phyloP scores from a whole-genome alignment of 1,140 invertebrate species.

The Saccostrea glomerata region DNA sequence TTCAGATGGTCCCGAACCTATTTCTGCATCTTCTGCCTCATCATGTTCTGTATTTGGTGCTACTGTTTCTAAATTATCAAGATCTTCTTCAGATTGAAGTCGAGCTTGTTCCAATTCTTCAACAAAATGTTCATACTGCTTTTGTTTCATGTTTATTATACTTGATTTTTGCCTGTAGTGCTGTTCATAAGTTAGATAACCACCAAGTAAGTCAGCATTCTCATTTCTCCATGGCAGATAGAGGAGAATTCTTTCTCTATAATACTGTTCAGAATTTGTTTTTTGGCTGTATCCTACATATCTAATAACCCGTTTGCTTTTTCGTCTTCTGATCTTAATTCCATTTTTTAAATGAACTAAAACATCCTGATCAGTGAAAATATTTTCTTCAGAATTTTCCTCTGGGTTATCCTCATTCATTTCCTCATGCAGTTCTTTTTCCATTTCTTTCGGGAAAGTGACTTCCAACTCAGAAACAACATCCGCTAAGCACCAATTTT shows the following conservation, averaged over 20 bases:
- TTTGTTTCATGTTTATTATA: conserved; percentile 23
- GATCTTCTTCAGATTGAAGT: conserved; percentile 39
- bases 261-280: conserved; percentile 45
- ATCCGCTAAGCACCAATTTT: conserved; percentile 43
- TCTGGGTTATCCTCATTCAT: not conserved
- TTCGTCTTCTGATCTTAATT: conserved; percentile 43
- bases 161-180: conserved; percentile 3
- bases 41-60: conserved; percentile 43
- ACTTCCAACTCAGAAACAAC: conserved; percentile 33
- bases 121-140: conserved; percentile 33
- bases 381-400: not conserved
- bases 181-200: conserved; percentile 31
- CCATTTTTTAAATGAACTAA: conserved; percentile 50
- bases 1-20: conserved; percentile 33
- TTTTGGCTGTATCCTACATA: conserved; percentile 46
- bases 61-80: conserved; percentile 28
- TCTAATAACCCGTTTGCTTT: conserved; percentile 40
- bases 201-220: not conserved
- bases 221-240: conserved; percentile 52
- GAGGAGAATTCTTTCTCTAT: conserved; percentile 46
- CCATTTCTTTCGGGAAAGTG: not conserved
- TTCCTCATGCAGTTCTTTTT: not conserved
- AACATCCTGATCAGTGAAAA: not conserved
- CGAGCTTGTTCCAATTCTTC: conserved; percentile 46
- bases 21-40: conserved; percentile 36